Evolutionary conservation across 2,888 invertebrate species (phyloP).

Genomic region (Athalia circularis): DNA sequence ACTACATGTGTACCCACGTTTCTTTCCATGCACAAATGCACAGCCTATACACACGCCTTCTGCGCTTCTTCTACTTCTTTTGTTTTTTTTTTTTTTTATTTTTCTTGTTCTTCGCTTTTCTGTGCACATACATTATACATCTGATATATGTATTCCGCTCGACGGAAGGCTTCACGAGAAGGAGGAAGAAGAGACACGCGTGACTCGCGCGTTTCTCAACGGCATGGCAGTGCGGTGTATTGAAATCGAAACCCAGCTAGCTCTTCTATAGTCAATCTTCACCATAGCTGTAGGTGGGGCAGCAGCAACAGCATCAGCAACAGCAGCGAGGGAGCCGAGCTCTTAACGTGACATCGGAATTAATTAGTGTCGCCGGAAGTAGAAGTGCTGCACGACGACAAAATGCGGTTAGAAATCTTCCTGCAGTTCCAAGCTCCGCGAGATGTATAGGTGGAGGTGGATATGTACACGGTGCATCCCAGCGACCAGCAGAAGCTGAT

Average conservation of each 20-base stretch:
- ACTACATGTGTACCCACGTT: not conserved
- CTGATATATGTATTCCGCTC: not conserved
- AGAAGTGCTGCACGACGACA: slow-evolving; percentile 39
- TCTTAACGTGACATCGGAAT: slow-evolving; percentile 42
- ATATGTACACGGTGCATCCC: too few species aligned
- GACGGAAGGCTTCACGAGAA: not conserved
- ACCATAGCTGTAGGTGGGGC: not conserved
- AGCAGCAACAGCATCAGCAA: not conserved
- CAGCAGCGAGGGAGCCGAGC: not conserved
- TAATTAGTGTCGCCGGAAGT: slow-evolving; percentile 46
- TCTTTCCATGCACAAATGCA: slow-evolving; percentile 17
- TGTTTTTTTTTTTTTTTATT: too few species aligned
- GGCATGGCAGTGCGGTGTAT: not conserved
- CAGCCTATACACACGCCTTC: not conserved
- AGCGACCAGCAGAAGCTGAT: not conserved
- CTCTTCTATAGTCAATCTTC: slow-evolving; percentile 7
- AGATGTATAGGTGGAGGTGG: too few species aligned
- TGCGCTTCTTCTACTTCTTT: not conserved
- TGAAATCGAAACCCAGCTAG: slow-evolving; percentile 40
- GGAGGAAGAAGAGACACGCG: not conserved
- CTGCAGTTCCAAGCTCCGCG: slow-evolving; percentile 7
- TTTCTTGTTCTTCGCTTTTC: too few species aligned
- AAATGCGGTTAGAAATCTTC: slow-evolving; percentile 45
- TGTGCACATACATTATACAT: not conserved
- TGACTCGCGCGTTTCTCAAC: slow-evolving; percentile 26